phyloP scores from a whole-genome alignment of 2,888 invertebrate genomes.

The Caprella mutica region DNA sequence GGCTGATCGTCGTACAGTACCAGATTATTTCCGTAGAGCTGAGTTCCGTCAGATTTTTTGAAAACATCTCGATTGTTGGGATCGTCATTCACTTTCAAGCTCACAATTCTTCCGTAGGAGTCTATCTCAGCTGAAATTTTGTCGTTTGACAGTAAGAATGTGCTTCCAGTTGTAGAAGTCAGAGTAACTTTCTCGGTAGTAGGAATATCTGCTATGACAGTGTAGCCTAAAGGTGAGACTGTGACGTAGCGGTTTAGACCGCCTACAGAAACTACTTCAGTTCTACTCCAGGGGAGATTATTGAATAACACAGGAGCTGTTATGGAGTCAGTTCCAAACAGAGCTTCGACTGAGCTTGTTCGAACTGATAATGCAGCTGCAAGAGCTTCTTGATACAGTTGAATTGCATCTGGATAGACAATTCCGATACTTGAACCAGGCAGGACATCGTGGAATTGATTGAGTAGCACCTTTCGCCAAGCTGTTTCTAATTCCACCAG shows the following conservation, averaged over 20 bases:
- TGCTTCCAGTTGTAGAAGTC: too few relatives aligned
- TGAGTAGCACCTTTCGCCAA: conserved; percentile 45
- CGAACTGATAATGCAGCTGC: too few relatives aligned
- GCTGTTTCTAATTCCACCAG: conserved; percentile 26
- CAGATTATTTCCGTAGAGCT: conserved; percentile 43
- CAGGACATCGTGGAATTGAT: conserved; percentile 48
- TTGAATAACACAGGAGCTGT: conserved; percentile 19
- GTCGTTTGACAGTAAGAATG: conserved; percentile 8
- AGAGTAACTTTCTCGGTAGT: too few relatives aligned
- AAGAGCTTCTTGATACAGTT: conserved; percentile 18
- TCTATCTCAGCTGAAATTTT: conserved; percentile 9
- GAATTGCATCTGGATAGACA: conserved; percentile 19
- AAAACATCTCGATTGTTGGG: conserved; percentile 17
- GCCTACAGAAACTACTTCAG: too few relatives aligned
- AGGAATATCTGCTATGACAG: too few relatives aligned
- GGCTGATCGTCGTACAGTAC: conserved; percentile 46
- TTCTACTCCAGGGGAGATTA: conserved; percentile 22
- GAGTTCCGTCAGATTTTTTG: conserved; percentile 3
- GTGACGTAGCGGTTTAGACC: too few relatives aligned
- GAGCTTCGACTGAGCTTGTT: too few relatives aligned
- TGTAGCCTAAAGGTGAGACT: too few relatives aligned
- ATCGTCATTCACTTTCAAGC: conserved; percentile 9
- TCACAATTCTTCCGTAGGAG: conserved; percentile 10
- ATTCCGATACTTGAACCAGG: conserved; percentile 37
- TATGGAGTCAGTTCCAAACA: too few relatives aligned